These are phyloP conservation scores for Scaeva pyrastri DNA, from an alignment of 2,888 invertebrate species.

Conservation along the genomic window DNA sequence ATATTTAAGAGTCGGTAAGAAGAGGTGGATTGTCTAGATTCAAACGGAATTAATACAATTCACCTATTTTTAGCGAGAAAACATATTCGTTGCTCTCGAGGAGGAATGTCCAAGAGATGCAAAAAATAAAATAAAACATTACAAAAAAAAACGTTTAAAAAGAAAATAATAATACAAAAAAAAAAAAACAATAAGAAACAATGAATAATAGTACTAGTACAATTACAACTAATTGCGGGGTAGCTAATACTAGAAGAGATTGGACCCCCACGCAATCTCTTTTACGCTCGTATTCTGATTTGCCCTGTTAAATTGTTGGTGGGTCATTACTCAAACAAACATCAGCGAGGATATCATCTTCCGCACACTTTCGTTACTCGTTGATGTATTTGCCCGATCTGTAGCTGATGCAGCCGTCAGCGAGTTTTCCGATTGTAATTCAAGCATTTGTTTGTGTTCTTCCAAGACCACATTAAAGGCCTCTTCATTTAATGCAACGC, in stretches of 20 bases:
- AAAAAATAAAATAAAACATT: conserved; percentile 55
- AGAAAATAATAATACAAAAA: conserved; percentile 60
- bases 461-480: conserved; percentile 78
- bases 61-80: conserved; percentile 16
- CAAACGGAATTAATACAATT: conserved; percentile 42
- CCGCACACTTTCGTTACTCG: conserved; percentile 78
- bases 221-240: conserved; percentile 68
- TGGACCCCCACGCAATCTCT: conserved; percentile 60
- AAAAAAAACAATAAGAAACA: conserved; percentile 66
- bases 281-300: conserved; percentile 10
- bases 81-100: conserved; percentile 11
- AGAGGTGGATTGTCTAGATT: conserved; percentile 39
- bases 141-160: conserved; percentile 57
- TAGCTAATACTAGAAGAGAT: conserved; percentile 55
- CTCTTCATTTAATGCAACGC: conserved; percentile 79
- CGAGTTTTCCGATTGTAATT: conserved; percentile 65
- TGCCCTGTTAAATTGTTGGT: not conserved
- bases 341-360: conserved; percentile 78
- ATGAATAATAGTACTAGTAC: conserved; percentile 68
- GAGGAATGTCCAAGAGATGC: conserved; percentile 13
- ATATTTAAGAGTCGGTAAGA: conserved; percentile 48
- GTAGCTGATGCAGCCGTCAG: conserved; percentile 61
- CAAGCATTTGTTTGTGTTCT: conserved; percentile 77
- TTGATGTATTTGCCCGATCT: conserved; percentile 72
- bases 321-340: conserved; percentile 65